Conservation (phyloP, 1,140 invertebrate genomes). For the Hylaeus volcanicus region DNA sequence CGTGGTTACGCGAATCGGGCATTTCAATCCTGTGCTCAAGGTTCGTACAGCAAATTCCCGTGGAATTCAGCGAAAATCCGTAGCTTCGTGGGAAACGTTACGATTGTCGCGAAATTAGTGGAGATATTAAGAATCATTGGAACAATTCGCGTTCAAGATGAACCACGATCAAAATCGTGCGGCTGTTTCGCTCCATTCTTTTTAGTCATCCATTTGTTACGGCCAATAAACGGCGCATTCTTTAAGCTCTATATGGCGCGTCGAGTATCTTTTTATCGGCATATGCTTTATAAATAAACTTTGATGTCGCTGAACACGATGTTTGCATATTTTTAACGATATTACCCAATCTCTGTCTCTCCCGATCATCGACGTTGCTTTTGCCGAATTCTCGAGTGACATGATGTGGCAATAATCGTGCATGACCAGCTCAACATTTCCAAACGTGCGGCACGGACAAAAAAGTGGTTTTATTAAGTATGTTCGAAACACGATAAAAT, state of each 20-base stretch:
- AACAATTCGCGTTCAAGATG: too few relatives aligned
- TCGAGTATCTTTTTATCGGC: too few relatives aligned
- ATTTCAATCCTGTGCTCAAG: conserved; percentile 38
- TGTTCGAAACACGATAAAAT: background rate
- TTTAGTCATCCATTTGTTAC: background rate
- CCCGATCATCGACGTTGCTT: background rate
- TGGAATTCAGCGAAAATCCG: background rate
- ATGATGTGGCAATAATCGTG: too few relatives aligned
- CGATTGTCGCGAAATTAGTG: too few relatives aligned
- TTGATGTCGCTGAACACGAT: too few relatives aligned
- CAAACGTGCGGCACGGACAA: background rate
- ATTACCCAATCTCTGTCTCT: background rate
- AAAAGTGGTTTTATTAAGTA: background rate
- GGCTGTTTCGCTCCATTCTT: too few relatives aligned
- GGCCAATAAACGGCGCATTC: background rate
- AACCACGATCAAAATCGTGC: too few relatives aligned
- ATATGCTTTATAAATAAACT: too few relatives aligned
- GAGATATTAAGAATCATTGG: too few relatives aligned
- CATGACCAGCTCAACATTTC: background rate
- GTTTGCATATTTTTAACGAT: too few relatives aligned
- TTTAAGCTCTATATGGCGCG: background rate
- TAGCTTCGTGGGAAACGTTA: too few relatives aligned
- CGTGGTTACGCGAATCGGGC: conserved; percentile 29
- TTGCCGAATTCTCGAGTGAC: too few relatives aligned
- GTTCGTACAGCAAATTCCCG: conserved; percentile 6